phyloP scores from a whole-genome alignment of 2,888 invertebrate species.

The Philaethria dido region DNA sequence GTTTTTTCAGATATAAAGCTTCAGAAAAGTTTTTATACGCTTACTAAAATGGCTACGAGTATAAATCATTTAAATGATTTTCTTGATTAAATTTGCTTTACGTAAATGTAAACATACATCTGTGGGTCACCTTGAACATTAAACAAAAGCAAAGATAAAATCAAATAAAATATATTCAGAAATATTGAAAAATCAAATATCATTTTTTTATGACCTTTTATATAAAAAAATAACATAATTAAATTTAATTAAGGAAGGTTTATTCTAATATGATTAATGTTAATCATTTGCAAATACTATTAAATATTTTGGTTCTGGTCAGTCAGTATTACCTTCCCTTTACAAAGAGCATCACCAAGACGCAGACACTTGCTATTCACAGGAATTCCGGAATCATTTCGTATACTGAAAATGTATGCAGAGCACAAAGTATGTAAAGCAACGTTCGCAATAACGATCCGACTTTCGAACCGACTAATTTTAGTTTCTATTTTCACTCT shows the following conservation, averaged over 20 bases:
- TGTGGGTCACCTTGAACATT: no score
- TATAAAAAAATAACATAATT: no score
- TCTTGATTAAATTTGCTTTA: no score
- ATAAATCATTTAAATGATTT: no score
- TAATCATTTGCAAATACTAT: neutral
- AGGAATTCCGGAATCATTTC: constrained; percentile 54
- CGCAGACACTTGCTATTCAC: constrained; percentile 61
- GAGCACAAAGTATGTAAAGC: constrained; percentile 37
- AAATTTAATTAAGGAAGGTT: neutral
- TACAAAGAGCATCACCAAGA: constrained; percentile 49
- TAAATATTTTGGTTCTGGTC: neutral
- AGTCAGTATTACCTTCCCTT: constrained; percentile 1
- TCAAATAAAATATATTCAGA: no score
- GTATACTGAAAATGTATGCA: constrained; percentile 48
- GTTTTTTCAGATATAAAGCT: neutral
- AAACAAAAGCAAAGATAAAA: no score
- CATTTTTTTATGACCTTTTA: no score
- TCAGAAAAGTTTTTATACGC: neutral
- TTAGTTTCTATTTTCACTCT: constrained; percentile 30
- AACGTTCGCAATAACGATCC: constrained; percentile 40
- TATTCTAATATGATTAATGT: neutral
- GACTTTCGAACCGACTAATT: constrained; percentile 34
- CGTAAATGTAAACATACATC: no score
- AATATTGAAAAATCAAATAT: no score
- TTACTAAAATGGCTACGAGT: no score